Evolutionary conservation across 2,113 vertebrate genomes (phyloP).

Genomic region (Oreocharis arfaki): DNA sequence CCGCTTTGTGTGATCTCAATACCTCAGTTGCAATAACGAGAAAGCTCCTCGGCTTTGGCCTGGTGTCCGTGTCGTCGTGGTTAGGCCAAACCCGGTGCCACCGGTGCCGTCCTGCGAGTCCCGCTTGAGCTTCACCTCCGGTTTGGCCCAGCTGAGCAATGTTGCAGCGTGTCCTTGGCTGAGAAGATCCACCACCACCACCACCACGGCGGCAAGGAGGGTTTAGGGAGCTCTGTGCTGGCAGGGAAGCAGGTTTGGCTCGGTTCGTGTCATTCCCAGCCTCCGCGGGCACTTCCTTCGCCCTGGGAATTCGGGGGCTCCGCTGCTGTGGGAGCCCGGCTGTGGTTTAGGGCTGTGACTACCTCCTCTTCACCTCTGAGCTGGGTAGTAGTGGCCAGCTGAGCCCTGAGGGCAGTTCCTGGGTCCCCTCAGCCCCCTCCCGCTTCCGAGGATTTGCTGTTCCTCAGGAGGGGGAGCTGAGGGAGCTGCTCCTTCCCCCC

Average conservation of each 20-base stretch:
- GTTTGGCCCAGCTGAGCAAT: neutral
- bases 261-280: accelerated
- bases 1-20: neutral
- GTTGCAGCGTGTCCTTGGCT: neutral
- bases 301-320: accelerated
- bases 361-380: neutral
- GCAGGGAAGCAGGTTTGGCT: neutral
- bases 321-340: neutral
- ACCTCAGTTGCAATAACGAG: neutral
- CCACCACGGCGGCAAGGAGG: accelerated
- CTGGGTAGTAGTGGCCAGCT: neutral
- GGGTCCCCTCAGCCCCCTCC: neutral
- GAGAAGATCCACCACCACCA: neutral
- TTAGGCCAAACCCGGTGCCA: neutral
- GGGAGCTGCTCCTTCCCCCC: neutral
- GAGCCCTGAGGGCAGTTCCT: neutral
- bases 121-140: constrained; percentile 3
- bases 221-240: neutral
- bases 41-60: neutral
- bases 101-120: neutral
- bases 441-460: accelerated
- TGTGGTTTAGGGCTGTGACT: neutral
- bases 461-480: neutral
- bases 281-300: accelerated
- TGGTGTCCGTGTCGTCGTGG: neutral